A percentile compares a stretch with the other conserved stretches of the same genome.
Evolutionary conservation across 2,797 vertebrate species (phyloP).

Genomic region (Pseudopleuronectes americanus): DNA sequence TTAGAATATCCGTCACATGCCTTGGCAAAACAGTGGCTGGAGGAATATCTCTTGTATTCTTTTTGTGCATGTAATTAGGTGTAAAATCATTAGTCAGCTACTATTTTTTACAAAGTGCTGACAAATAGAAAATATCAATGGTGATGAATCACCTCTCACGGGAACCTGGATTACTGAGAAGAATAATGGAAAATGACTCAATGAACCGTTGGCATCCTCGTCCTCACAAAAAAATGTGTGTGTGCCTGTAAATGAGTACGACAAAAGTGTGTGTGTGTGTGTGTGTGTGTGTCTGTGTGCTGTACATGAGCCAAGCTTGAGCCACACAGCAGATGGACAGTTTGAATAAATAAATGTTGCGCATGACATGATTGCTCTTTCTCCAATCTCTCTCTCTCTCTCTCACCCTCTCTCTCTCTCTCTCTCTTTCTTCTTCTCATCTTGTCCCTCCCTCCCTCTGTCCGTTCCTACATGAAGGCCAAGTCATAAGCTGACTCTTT

Average conservation of each 20-base stretch:
- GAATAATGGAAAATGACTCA: constrained; percentile 27
- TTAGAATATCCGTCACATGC: too few relatives aligned
- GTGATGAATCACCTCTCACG: not conserved
- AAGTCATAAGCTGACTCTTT: constrained; percentile 72
- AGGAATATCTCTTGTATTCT: not conserved
- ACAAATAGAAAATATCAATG: constrained; percentile 10
- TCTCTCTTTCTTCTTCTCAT: constrained; percentile 11
- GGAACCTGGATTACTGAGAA: constrained; percentile 1
- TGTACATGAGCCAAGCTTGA: constrained; percentile 59
- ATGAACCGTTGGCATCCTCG: constrained; percentile 20
- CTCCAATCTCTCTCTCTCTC: constrained; percentile 1
- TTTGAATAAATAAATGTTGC: constrained; percentile 83
- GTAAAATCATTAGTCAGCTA: not conserved
- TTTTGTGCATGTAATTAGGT: not conserved
- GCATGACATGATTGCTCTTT: constrained; percentile 61
- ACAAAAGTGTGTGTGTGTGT: constrained; percentile 10
- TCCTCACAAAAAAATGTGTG: constrained; percentile 22
- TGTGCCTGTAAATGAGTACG: constrained; percentile 2
- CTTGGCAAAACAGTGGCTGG: not conserved
- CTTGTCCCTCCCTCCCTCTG: constrained; percentile 14
- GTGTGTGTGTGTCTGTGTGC: constrained; percentile 12
- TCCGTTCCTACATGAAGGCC: constrained; percentile 64
- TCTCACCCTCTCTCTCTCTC: not conserved
- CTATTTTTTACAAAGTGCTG: constrained; percentile 4
- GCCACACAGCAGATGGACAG: constrained; percentile 79